Evolutionary conservation across 2,888 invertebrate genomes (phyloP).

Genomic region (Eledona agricola): DNA sequence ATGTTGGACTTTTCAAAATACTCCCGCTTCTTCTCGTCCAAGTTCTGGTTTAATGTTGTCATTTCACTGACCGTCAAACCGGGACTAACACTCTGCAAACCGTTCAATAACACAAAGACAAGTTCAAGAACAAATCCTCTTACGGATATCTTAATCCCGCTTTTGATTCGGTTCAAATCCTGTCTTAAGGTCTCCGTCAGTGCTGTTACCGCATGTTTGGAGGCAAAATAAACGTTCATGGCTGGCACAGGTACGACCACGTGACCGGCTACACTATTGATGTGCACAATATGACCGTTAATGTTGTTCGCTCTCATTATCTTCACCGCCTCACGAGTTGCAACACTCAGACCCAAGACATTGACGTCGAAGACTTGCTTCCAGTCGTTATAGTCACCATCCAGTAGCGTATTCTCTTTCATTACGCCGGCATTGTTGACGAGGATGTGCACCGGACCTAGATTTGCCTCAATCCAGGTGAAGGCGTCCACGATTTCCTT

Average conservation of each 20-base stretch:
- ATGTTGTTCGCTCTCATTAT: constrained; percentile 41
- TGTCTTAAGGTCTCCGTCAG: constrained; percentile 1
- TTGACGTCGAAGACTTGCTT: constrained; percentile 38
- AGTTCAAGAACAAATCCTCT: constrained; percentile 5
- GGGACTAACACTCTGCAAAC: constrained; percentile 46
- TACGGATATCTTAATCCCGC: too few relatives aligned
- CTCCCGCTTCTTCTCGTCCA: background rate
- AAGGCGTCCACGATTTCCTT: constrained; percentile 47
- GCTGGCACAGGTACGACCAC: background rate
- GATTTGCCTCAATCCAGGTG: constrained; percentile 44
- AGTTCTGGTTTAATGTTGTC: constrained; percentile 1
- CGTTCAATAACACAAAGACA: background rate
- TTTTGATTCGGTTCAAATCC: too few relatives aligned
- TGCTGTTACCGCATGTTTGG: constrained; percentile 1
- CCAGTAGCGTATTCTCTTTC: constrained; percentile 28
- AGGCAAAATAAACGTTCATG: constrained; percentile 3
- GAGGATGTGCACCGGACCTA: constrained; percentile 49
- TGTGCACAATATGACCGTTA: constrained; percentile 44
- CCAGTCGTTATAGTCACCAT: constrained; percentile 43
- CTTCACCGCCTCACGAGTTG: constrained; percentile 45
- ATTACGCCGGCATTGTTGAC: constrained; percentile 48
- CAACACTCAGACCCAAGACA: constrained; percentile 38
- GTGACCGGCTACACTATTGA: constrained; percentile 38
- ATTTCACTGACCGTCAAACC: constrained; percentile 42
- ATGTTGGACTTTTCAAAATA: constrained; percentile 8